Evolutionary conservation across 2,888 invertebrate species (phyloP).

Genomic region (Thera britannica): DNA sequence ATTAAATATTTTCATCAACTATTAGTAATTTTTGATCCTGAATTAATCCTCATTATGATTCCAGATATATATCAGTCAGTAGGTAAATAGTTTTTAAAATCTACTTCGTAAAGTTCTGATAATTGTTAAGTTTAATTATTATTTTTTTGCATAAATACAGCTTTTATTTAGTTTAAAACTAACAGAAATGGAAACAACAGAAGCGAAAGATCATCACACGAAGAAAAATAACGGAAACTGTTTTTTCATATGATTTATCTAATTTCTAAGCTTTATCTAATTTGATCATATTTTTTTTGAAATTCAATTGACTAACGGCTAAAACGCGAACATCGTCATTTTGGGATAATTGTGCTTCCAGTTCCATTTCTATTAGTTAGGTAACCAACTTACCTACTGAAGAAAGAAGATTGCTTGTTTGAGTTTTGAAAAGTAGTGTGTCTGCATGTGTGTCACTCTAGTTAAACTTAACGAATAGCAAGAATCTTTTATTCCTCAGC

Average conservation of each 20-base stretch:
- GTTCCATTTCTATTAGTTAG: conserved; percentile 5
- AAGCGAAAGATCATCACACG: too few relatives aligned
- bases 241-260: too few relatives aligned
- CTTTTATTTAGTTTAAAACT: background rate
- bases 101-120: background rate
- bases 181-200: background rate
- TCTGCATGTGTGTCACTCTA: conserved; percentile 23
- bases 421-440: conserved; percentile 11
- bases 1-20: too few relatives aligned
- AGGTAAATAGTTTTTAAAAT: background rate
- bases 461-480: conserved; percentile 24
- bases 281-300: background rate
- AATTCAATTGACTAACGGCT: background rate
- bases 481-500: conserved; percentile 29
- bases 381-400: background rate
- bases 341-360: background rate
- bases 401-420: conserved; percentile 2
- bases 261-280: too few relatives aligned
- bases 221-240: too few relatives aligned
- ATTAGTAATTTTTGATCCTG: too few relatives aligned
- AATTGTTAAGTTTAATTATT: background rate
- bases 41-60: too few relatives aligned
- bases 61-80: background rate
- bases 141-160: background rate
- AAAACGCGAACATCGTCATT: background rate